Base-by-base conservation (phyloP, 2,888 invertebrate species). In the Lumbricus terrestris region DNA sequence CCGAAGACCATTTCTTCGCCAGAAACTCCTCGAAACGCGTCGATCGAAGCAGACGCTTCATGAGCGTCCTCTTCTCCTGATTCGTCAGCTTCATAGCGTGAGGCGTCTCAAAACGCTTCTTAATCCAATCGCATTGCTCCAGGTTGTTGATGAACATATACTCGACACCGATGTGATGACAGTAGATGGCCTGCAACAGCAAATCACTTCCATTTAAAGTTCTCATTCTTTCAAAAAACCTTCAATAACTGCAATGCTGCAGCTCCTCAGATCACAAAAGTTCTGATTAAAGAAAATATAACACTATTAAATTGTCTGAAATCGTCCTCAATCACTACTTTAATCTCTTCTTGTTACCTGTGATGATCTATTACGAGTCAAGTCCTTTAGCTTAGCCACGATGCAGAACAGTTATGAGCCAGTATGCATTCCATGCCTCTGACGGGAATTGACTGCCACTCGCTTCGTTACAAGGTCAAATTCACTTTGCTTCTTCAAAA, bases 91-190 rank as follows among this genome's bases (percentile, higher is more conserved):
- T 97, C 96, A 98, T 97, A 88, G 95, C 94, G 33, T 94, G 94
- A 20, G 99, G 99, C 0, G 97, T 97, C 95, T 99, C 99, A 96
- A 99, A 97, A 92, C 97, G 97, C 95, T 98, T 97, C 92, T 99
- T 96, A 94, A 99, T 99, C 99, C 99, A 99, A 95, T 99, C 98
- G 95, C 98, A 98, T 95, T 99, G 99, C 94, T 99, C 99, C 95
- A 98, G 95, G 54, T 98, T 99, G 95, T 99, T 99, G 95, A 99
- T 98, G 95, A 99, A 99, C 99, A 99, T 99, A 95, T 98, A 99
- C 95, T 99, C 99, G 4, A 98, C 97, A 82, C 99, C 99, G 93
- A 99, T 99, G 95, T 98, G 98, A 93, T 97, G 97, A 95, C 99
- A 99, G 95, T 99, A 99, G 0, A 98, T 97, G 93, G 97, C 96